These are phyloP conservation scores for Boloria euphrosyne DNA, from an alignment of 2,888 invertebrate species.

Conservation along the genomic window DNA sequence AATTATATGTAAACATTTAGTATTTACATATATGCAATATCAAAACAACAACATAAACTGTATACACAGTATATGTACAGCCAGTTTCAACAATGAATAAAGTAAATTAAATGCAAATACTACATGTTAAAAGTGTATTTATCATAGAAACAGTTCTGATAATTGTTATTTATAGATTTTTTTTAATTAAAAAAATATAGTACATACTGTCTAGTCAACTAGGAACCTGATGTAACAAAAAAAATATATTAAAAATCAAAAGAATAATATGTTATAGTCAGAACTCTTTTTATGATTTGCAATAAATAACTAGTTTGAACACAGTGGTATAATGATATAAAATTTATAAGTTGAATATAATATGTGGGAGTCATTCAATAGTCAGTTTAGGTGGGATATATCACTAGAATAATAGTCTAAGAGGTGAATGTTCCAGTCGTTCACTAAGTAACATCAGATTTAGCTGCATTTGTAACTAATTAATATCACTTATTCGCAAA, in stretches of 20 bases:
- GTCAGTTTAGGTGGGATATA: slow-evolving; percentile 64
- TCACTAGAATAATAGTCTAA: slow-evolving; percentile 55
- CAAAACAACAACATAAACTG: slow-evolving; percentile 54
- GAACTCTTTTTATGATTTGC: slow-evolving; percentile 4
- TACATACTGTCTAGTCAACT: too few species aligned
- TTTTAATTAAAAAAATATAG: too few species aligned
- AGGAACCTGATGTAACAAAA: not conserved
- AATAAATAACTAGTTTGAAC: slow-evolving; percentile 49
- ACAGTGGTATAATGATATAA: slow-evolving; percentile 54
- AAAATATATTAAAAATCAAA: too few species aligned
- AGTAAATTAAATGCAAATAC: slow-evolving; percentile 58
- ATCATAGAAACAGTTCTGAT: slow-evolving; percentile 12
- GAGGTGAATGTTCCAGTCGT: slow-evolving; percentile 58
- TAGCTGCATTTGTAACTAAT: not conserved
- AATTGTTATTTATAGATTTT: not conserved
- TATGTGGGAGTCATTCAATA: slow-evolving; percentile 53
- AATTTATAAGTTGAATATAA: slow-evolving; percentile 45
- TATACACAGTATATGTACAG: slow-evolving; percentile 41
- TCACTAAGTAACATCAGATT: slow-evolving; percentile 17
- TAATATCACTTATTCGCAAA: not conserved
- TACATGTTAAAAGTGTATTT: slow-evolving; percentile 30
- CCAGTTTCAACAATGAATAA: slow-evolving; percentile 47
- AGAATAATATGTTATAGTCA: not conserved
- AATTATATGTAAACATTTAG: slow-evolving; percentile 51
- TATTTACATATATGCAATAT: slow-evolving; percentile 57